These are phyloP conservation scores for Leptopilina syphax DNA, from an alignment of 2,888 invertebrate genomes.

Conservation along the genomic window DNA sequence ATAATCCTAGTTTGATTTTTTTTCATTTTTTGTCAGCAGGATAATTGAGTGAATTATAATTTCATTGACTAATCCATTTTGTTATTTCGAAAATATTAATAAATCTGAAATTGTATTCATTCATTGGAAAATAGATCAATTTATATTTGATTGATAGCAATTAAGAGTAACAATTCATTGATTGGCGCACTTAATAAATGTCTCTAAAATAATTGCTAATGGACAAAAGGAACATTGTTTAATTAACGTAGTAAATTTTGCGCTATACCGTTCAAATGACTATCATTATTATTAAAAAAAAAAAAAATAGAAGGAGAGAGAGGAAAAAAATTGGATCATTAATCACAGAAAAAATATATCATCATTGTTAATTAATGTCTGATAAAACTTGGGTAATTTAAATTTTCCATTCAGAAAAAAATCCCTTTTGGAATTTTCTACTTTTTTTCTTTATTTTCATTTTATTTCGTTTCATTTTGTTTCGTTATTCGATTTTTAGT, in stretches of 20 bases:
- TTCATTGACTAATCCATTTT: no score
- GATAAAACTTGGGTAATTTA: not conserved
- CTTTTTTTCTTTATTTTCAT: no score
- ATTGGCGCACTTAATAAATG: not conserved
- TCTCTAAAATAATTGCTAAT: conserved; percentile 6
- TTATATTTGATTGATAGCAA: not conserved
- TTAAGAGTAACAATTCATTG: not conserved
- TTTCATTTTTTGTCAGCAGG: no score
- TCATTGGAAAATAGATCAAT: not conserved
- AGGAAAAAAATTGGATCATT: not conserved
- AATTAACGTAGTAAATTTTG: conserved; percentile 24
- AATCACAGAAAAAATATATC: not conserved
- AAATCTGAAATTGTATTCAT: not conserved
- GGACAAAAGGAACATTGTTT: conserved; percentile 3
- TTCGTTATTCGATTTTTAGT: no score
- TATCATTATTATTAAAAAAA: conserved; percentile 3
- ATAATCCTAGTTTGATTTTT: no score
- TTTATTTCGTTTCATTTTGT: no score
- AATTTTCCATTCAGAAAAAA: not conserved
- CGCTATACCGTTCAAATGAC: not conserved
- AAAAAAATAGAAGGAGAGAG: no score
- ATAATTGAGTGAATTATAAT: no score
- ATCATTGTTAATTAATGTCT: no score
- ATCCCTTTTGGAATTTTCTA: no score
- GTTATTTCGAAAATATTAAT: no score